Conservation (phyloP, 2,888 invertebrate species). For the Epinotia brunnichana region DNA sequence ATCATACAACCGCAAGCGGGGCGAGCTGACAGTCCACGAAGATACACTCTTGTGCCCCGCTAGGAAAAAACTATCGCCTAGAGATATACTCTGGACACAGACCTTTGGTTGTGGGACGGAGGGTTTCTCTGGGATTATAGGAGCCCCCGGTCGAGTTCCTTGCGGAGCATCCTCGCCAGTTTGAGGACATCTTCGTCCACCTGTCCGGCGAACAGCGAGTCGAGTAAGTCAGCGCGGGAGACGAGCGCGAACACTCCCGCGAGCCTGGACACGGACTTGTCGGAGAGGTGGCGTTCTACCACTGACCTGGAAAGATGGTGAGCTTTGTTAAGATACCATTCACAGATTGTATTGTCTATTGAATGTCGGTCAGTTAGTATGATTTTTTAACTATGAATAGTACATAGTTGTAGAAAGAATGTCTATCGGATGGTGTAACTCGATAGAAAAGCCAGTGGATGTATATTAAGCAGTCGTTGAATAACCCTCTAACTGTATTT, state of each 20-base stretch:
- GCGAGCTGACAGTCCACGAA: constrained; percentile 1
- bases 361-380: too few species aligned
- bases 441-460: too few species aligned
- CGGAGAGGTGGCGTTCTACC: constrained; percentile 91
- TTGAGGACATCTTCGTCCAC: constrained; percentile 76
- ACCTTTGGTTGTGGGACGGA: constrained; percentile 62
- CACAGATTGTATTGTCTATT: not conserved
- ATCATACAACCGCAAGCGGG: constrained; percentile 26
- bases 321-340: not conserved
- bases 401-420: too few species aligned
- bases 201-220: constrained; percentile 75
- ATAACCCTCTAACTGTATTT: too few species aligned
- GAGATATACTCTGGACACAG: constrained; percentile 38
- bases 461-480: too few species aligned
- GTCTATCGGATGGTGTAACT: too few species aligned
- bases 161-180: constrained; percentile 76
- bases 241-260: constrained; percentile 88
- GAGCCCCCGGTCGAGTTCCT: constrained; percentile 76
- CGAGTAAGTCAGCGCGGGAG: constrained; percentile 73
- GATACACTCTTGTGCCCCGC: constrained; percentile 14
- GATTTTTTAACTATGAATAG: too few species aligned
- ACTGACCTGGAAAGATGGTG: constrained; percentile 81
- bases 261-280: constrained; percentile 91
- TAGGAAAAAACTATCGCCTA: constrained; percentile 31
- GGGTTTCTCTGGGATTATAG: constrained; percentile 64